Base-by-base conservation (phyloP, 2,888 invertebrate species). In the Crematogaster levior region DNA sequence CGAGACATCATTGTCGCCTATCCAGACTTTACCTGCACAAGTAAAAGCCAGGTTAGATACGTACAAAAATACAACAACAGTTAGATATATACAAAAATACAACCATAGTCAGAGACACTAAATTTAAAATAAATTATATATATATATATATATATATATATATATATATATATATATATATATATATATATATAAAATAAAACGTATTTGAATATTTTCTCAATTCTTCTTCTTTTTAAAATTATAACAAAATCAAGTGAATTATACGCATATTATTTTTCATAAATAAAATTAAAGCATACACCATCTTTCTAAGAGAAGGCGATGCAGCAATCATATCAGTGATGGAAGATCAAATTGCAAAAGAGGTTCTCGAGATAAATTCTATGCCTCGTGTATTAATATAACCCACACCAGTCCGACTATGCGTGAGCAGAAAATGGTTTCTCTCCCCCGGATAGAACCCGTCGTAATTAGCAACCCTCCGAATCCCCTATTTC, bases 11-110 rank as follows among this genome's bases (percentile, higher is more conserved):
- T 90, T 93, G 81, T 94, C 94, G 68, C 92, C 93, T 82, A 93
- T 90, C 94, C 94, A 94, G 81, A 93, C 85, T 91, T 94, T 94
- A 68, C 93, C 94, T 94, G 90, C 9, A 84, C 68, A 81, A 66
- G 43, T 21, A 37, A 21, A 40, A n/a, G 21, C 68, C 21, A 30
- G 2, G 27, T 68, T 53, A 70, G 43, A 43, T 30, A 40, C 6
- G n/a, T n/a, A n/a, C n/a, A n/a, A n/a, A n/a, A n/a, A n/a, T n/a
- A n/a, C n/a, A n/a, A n/a, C n/a, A n/a, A n/a, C n/a, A n/a, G n/a
- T n/a, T n/a, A n/a, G n/a, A 30, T n/a, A 40, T 12, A 12, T n/a
- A 27, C 3, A 66, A 15, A 40, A n/a, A 53, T 66, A 53, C 1
- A n/a, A 53, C 27, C n/a, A 15, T 30, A 21, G 12, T 4, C 6